Base-by-base conservation (phyloP, 2,113 vertebrate species). In the Dromaius novaehollandiae region DNA sequence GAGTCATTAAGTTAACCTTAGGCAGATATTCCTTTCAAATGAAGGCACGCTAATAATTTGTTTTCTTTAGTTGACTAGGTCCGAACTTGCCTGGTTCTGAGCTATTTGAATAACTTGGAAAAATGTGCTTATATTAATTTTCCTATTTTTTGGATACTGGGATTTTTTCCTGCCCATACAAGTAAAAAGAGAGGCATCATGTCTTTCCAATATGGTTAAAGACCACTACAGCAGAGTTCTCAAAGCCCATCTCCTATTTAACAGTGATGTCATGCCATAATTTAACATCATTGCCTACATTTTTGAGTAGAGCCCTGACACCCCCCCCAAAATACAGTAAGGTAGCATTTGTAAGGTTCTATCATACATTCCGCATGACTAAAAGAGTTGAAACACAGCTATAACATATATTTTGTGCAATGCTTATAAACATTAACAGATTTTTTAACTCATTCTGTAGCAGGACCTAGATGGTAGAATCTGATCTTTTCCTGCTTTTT, bases 11-110 rank as follows among this genome's bases (percentile, higher is more conserved):
- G 3, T 48, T 66, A 46, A 66, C 4, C 7, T 50, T 55, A 74
- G 28, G 8, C 32, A 32, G 20, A 18, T 51, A 71, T 51, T 5
- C 1, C 28, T 88, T 69, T 94, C n/a, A 66, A 78, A 78, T 40
- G 3, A 42, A 75, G 7, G 40, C 1, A 5, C 4, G 6, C 3
- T 36, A 55, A 0, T 7, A 14, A 7, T 17, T 53, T 65, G 6
- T 74, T 92, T 92, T 77, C 16, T 79, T 74, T 50, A 46, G 2
- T 48, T 24, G 9, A 17, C 4, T 3, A 13, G 9, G 8, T 64
- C 25, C 1, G 46, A 18, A 6, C 36, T 36, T 63, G 71, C 69
- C 48, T 65, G 19, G 5, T 8, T 42, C 79, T 65, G 18, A 42
- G 6, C 2, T 63, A 58, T 26, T 20, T 34, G n/a, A 63, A 84